Percentiles rank a stretch among this genome's conserved stretches.
Evolutionary conservation across 2,113 vertebrate genomes (phyloP).

Genomic region (Phrynosoma blainvillii): DNA sequence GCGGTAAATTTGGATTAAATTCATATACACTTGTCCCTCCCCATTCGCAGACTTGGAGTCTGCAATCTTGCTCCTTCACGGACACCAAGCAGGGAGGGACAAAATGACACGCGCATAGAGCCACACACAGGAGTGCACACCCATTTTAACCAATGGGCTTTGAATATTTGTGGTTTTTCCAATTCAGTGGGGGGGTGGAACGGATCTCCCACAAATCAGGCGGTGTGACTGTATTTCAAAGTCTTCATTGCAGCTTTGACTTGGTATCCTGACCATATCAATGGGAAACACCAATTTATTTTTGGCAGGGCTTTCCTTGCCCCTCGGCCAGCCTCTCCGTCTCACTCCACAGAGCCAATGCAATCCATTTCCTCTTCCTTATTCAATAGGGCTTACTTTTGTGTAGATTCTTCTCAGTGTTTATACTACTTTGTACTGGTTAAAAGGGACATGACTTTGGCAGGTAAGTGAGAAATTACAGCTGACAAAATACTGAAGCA

Average conservation of each 20-base stretch:
- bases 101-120: no score
- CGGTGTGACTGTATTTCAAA: neutral
- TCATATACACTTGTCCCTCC: neutral
- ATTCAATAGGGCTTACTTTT: neutral
- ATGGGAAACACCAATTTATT: constrained; percentile 54
- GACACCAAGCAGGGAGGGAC: no score
- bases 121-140: no score
- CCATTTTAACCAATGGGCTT: no score
- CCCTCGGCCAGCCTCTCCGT: no score
- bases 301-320: no score
- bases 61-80: no score
- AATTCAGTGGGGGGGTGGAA: no score
- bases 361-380: neutral
- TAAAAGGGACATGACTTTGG: neutral
- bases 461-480: neutral
- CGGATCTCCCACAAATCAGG: no score
- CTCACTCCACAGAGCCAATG: no score
- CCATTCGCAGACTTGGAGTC: no score
- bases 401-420: neutral
- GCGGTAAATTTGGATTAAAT: constrained; percentile 82
- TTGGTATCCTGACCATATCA: constrained; percentile 67
- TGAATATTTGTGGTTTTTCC: no score
- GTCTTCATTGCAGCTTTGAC: constrained; percentile 61
- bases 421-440: neutral
- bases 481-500: constrained; percentile 30